phyloP scores from a whole-genome alignment of 2,797 vertebrate genomes.

The Phaenicophaeus curvirostris region DNA sequence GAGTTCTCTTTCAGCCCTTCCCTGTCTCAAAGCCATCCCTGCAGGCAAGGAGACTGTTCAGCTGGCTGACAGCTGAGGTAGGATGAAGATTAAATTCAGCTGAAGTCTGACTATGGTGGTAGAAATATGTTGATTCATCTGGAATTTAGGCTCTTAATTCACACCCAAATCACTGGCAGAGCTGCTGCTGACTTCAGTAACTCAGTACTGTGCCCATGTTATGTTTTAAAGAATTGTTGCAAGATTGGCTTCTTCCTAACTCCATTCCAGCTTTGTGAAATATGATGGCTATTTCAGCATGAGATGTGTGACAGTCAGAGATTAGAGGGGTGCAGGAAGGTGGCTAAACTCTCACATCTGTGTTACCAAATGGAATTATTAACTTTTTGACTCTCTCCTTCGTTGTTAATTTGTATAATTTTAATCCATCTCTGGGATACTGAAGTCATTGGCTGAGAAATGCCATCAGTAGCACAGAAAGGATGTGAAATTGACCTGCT shows the following conservation, averaged over 20 bases:
- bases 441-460: neutral
- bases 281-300: neutral
- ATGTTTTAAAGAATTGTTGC: neutral
- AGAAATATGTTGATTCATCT: slow-evolving; percentile 4
- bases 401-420: neutral
- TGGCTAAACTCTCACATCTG: neutral
- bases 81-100: neutral
- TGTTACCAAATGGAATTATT: neutral
- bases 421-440: neutral
- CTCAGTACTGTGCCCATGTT: neutral
- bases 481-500: neutral
- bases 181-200: neutral
- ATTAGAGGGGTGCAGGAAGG: neutral
- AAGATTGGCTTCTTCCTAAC: neutral
- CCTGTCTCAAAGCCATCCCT: neutral
- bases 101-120: neutral
- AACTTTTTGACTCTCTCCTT: neutral
- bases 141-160: slow-evolving; percentile 14
- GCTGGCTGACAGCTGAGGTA: slow-evolving; percentile 43
- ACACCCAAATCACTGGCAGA: neutral
- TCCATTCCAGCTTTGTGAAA: neutral
- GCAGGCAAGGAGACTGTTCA: neutral
- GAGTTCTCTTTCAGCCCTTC: neutral
- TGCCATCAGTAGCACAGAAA: neutral
- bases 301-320: neutral